Evolutionary conservation across 2,797 vertebrate species (phyloP), one percentile per base, ranked within the genome.

Genomic region (Urophycis tenuis): DNA sequence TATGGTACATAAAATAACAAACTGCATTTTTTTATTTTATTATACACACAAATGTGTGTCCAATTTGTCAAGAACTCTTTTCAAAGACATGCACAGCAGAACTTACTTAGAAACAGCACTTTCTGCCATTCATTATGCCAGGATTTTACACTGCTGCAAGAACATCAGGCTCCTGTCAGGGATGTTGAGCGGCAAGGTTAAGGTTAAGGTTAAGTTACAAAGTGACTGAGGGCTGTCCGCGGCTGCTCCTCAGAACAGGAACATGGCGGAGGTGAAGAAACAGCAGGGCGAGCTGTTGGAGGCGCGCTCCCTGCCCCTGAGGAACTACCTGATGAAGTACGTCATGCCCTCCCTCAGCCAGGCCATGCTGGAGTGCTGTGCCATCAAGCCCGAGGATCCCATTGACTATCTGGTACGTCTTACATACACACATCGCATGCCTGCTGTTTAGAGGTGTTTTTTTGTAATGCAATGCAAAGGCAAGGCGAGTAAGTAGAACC

Each of bases 301-400:
- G 79, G 93, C 92, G 1, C 93, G 87, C 39, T 92, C 94, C 29
- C 1, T 93, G 67, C 96, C 96, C 25, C 85, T 97, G 85, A 93
- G 96, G 70, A 95, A 95, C 85, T 99, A 97, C 80, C 88, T 99
- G 88, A 96, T 98, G 95, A 94, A 93, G 81, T 90, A 95, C 0
- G 94, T 97, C 71, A 97, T 98, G 94, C 96, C 97, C 5, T 91
- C 95, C 0, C 94, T 99, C 70, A 90, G 91, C 71, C 89, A 92
- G 82, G 96, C 95, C 7, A 90, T 98, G 86, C 87, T 89, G 1
- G 94, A 96, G 64, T 96, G 96, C 81, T 92, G 93, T 80, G 94
- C 89, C 80, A 88, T 94, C 84, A 94, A 95, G 80, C 96, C 97
- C 0, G 95, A 96, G 0, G 95, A 99, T 78, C 97, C 97, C 0